Base-by-base conservation (phyloP, 2,113 vertebrate species). In the Prochilodus magdalenae region DNA sequence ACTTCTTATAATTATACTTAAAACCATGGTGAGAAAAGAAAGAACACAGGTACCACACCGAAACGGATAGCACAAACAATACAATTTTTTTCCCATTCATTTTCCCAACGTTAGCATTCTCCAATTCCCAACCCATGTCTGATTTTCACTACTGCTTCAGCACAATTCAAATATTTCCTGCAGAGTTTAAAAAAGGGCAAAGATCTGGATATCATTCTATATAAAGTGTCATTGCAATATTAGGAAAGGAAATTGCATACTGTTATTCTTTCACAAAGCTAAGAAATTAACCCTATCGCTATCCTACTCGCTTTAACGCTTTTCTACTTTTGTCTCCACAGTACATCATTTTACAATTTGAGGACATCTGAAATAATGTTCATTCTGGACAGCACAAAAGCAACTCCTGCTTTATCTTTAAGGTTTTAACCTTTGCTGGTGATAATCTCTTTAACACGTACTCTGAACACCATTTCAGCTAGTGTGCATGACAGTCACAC, bases 191-290 rank as follows among this genome's bases (percentile, higher is more conserved):
- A 89, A 79, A 86, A 57, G 65, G 49, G 6, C 22, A 65, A 79
- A 24, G 0, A 51, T 86, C 80, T 86, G 87, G 83, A 86, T 86
- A 86, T 85, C 66, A 74, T 88, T 71, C 66, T 79, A 65, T 77
- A 89, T 93, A 94, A 94, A 94, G 93, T 93, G 94, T 93, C 92
- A 65, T 89, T 90, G 91, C 89, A 92, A 91, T 89, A 85, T 88
- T 82, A 87, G 83, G 83, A 89, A 75, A 89, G 73, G 60, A 87
- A 91, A 90, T 92, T 94, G 92, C 92, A 94, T 93, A 93, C 83
- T 86, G 80, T 75, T 16, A 33, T 87, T 33, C 72, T 69, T 83
- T 26, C 63, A 66, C 55, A 81, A 71, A 65, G 53, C 70, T 79
- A 75, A 51, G 24, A 77, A 82, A 65, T 18, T 57, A 57, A 53